Evolutionary conservation across 2,797 vertebrate genomes (phyloP).

Genomic region (Smutsia gigantea): DNA sequence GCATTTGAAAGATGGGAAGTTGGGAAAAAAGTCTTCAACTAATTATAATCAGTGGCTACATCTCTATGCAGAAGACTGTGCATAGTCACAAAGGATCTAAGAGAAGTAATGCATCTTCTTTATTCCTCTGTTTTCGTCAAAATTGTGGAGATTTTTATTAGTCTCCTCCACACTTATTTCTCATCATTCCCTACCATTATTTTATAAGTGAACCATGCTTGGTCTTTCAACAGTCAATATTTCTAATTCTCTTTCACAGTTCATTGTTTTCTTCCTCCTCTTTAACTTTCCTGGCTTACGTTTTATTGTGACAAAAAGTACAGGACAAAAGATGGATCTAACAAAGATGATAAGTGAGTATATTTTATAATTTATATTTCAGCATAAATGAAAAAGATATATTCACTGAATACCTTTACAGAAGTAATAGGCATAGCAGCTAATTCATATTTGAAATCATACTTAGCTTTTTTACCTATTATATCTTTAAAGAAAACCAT

Average conservation of each 20-base stretch:
- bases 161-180: conserved; percentile 25
- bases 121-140: conserved; percentile 57
- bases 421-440: not conserved
- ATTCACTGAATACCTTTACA: not conserved
- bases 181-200: conserved; percentile 46
- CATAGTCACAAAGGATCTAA: conserved; percentile 55
- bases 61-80: conserved; percentile 46
- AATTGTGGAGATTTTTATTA: conserved; percentile 22
- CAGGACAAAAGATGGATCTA: not conserved
- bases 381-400: conserved; percentile 15
- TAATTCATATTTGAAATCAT: not conserved
- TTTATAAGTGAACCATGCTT: not conserved
- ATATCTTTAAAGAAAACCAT: not conserved
- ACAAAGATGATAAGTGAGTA: not conserved
- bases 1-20: conserved; percentile 75
- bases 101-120: not conserved
- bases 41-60: conserved; percentile 76
- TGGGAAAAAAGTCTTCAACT: conserved; percentile 70
- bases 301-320: conserved; percentile 42
- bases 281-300: conserved; percentile 42
- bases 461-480: conserved; percentile 11
- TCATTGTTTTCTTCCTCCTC: not conserved
- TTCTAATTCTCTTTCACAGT: conserved; percentile 45
- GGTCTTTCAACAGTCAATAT: conserved; percentile 29
- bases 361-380: conserved; percentile 28